Evolutionary conservation across 1,140 invertebrate genomes (phyloP), one percentile per base, ranked within the genome.

Genomic region (Dufourea novaeangliae): DNA sequence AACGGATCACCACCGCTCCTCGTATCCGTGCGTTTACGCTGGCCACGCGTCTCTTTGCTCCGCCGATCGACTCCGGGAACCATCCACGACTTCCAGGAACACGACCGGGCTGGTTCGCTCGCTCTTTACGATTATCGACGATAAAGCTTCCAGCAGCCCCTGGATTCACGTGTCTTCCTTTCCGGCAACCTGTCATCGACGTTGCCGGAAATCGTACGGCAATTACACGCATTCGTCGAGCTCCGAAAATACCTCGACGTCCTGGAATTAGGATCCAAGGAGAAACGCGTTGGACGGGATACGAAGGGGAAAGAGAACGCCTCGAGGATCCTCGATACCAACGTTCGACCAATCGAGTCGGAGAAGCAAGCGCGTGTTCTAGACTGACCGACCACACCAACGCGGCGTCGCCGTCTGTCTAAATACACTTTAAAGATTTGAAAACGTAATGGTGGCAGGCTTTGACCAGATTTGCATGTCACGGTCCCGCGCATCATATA

Each of bases 401-500:
- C n/a, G n/a, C n/a, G n/a, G n/a, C n/a, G n/a, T 37, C 62, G 88
- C 86, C 89, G 88, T 85, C 92, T 92, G 89, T 92, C 91, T 92
- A 92, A 92, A 92, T 89, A 92, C 91, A 92, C 91, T 92, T 92
- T 92, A 92, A 92, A 92, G 92, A 92, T 92, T 92, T 92, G 90
- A 91, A 92, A 92, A 92, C 90, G 91, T 92, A 92, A 92, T 92
- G 91, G 91, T 87, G 89, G 70, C 83, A 88, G 91, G 91, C 88
- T 92, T 92, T 92, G 90, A 90, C 88, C 88, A 92, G 91, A 92
- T 92, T 92, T 92, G 92, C 92, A 92, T 92, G 91, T 92, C 91
- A 92, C 91, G 90, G 87, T 88, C 86, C 90, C 54, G 67, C 88
- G 92, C 92, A 92, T 92, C 91, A 92, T 92, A 92, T 92, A 92